Evolutionary conservation across 2,888 invertebrate genomes (phyloP).

Genomic region (Diabrotica balteata): DNA sequence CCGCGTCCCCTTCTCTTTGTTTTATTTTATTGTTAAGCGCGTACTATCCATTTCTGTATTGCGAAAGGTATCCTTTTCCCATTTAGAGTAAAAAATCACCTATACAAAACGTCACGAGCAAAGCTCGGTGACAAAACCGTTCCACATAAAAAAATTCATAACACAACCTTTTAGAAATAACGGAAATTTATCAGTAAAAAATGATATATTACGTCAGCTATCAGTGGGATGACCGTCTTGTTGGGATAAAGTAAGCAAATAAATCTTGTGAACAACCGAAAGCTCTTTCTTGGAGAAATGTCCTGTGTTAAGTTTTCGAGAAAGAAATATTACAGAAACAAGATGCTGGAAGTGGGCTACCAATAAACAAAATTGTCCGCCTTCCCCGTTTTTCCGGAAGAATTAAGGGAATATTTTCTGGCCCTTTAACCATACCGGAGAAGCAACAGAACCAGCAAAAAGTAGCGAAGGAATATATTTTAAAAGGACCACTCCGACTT

Average conservation of each 20-base stretch:
- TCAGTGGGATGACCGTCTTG: conserved; percentile 32
- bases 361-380: conserved; percentile 29
- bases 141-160: conserved; percentile 9
- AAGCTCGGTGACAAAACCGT: conserved; percentile 1
- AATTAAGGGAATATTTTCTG: conserved; percentile 14
- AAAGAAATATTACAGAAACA: conserved; percentile 30
- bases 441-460: conserved; percentile 3
- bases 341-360: conserved; percentile 29
- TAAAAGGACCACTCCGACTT: too few relatives aligned
- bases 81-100: neutral
- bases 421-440: conserved; percentile 4
- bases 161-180: conserved; percentile 18
- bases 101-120: conserved; percentile 18
- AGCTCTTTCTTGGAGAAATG: conserved; percentile 26
- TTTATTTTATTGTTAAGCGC: too few relatives aligned
- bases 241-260: conserved; percentile 32
- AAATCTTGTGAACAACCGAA: conserved; percentile 25
- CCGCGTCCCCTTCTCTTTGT: too few relatives aligned
- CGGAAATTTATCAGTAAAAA: conserved; percentile 29
- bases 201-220: conserved; percentile 29
- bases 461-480: too few relatives aligned
- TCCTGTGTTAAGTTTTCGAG: conserved; percentile 28
- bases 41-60: too few relatives aligned
- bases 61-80: too few relatives aligned
- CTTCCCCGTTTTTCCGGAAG: conserved; percentile 12